Percentiles rank a stretch among this genome's conserved stretches.
These are phyloP conservation scores for Acronicta leporina DNA, from an alignment of 2,888 invertebrate genomes.

Conservation along the genomic window DNA sequence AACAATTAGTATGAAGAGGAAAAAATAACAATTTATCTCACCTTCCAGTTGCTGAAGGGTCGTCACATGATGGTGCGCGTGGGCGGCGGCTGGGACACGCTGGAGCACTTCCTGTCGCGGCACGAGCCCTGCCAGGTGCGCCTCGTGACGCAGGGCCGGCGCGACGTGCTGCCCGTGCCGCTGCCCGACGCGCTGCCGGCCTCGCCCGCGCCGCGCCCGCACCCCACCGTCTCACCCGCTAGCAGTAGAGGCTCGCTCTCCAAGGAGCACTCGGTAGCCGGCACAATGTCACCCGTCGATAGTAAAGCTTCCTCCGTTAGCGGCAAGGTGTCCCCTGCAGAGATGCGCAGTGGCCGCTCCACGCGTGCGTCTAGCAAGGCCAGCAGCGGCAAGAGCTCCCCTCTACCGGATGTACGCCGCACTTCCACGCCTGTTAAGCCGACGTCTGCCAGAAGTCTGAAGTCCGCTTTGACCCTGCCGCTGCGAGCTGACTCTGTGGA, in stretches of 20 bases:
- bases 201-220: conserved; percentile 30
- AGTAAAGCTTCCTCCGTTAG: conserved; percentile 75
- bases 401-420: conserved; percentile 59
- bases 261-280: conserved; percentile 61
- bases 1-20: no score
- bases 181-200: conserved; percentile 43
- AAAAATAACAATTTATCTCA: background rate
- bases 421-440: conserved; percentile 74
- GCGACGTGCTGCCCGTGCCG: conserved; percentile 72
- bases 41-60: conserved; percentile 94
- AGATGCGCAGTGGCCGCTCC: conserved; percentile 56
- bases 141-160: conserved; percentile 83
- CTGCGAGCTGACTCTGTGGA: conserved; percentile 66
- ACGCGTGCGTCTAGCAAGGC: conserved; percentile 64
- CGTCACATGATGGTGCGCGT: conserved; percentile 99
- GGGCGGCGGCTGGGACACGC: conserved; percentile 97
- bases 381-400: conserved; percentile 68
- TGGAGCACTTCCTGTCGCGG: conserved; percentile 96
- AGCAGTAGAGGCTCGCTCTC: conserved; percentile 66
- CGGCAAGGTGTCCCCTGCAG: conserved; percentile 70
- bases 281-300: conserved; percentile 70
- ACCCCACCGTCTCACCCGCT: conserved; percentile 61
- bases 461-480: conserved; percentile 74
- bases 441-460: conserved; percentile 43
- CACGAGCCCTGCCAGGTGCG: conserved; percentile 96